Evolutionary conservation across 2,113 vertebrate species (phyloP), one percentile per base, ranked within the genome.

Genomic region (Charina bottae): DNA sequence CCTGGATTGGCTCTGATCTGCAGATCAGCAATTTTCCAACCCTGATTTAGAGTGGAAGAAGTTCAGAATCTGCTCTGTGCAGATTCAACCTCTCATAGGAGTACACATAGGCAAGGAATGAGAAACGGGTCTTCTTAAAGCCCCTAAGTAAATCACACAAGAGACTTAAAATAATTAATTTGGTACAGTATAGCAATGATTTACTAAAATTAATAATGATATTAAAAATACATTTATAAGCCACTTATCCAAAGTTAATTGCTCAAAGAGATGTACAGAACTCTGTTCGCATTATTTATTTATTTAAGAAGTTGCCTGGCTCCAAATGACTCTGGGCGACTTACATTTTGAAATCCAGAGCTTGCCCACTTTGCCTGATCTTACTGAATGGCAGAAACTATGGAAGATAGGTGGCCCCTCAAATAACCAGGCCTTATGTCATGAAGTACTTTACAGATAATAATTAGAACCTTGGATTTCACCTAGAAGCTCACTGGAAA

Each of bases 51-150:
- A 46, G 89, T 88, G 83, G 91, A 87, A 89, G 90, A 85, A 92
- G 93, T 94, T 68, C 19, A 37, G 10, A 78, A 37, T 54, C 28
- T 55, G 49, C 19, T 78, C 19, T 24, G 17, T 83, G 53, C 5
- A 78, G 10, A 37, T 33, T 72, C 6, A 56, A 3, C 24, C 33
- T 19, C 6, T 62, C 11, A 93, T 87, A 87, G 0, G 0, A 0
- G 0, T 21, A 37, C 1, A 87, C 0, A 0, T 68, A 89, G 28
- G 88, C 23, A 46, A 88, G 3, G 2, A 92, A 88, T 49, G 93
- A 89, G 15, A 93, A 89, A 94, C 0, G 1, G 26, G 24, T 26
- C 72, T 84, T 53, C 93, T 92, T 91, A 78, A 56, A 94, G 54
- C 21, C 64, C 53, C 19, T 60, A 64, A 83, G 89, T 2, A 4